Evolutionary conservation across 2,888 invertebrate species (phyloP).

Genomic region (Andrena flavipes): DNA sequence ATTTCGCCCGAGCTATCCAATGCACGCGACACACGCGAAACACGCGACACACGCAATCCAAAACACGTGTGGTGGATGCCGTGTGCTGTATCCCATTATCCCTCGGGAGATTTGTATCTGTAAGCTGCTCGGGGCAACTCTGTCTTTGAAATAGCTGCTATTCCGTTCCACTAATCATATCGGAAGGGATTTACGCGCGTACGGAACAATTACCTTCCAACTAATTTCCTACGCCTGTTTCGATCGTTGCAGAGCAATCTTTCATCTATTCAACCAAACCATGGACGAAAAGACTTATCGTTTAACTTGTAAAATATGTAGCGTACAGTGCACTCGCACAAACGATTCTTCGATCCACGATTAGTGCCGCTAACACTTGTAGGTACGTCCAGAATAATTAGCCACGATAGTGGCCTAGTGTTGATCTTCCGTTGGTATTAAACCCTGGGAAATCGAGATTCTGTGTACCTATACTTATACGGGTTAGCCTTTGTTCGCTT

Average conservation of each 20-base stretch:
- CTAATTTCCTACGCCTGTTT: slow-evolving; percentile 49
- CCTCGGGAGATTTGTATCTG: slow-evolving; percentile 58
- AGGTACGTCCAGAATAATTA: background rate
- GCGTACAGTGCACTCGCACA: background rate
- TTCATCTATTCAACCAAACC: background rate
- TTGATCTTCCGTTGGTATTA: too few species aligned
- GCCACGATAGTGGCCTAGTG: background rate
- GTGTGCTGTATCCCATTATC: slow-evolving; percentile 43
- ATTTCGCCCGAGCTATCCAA: slow-evolving; percentile 29
- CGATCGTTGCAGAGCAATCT: slow-evolving; percentile 4
- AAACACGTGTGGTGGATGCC: background rate
- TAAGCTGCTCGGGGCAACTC: slow-evolving; percentile 42
- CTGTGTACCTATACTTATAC: background rate
- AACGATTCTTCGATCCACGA: background rate
- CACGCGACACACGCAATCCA: slow-evolving; percentile 10
- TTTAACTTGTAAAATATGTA: background rate
- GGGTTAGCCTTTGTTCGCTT: background rate
- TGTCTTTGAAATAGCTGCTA: slow-evolving; percentile 49
- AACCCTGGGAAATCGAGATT: too few species aligned
- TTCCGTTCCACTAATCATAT: slow-evolving; percentile 60
- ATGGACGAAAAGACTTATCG: background rate
- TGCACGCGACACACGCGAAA: slow-evolving; percentile 5
- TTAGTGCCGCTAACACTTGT: too few species aligned
- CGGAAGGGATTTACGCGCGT: slow-evolving; percentile 54
- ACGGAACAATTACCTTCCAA: slow-evolving; percentile 47